Evolutionary conservation across 1,140 invertebrate species (phyloP).

Genomic region (Agraylea sexmaculata): DNA sequence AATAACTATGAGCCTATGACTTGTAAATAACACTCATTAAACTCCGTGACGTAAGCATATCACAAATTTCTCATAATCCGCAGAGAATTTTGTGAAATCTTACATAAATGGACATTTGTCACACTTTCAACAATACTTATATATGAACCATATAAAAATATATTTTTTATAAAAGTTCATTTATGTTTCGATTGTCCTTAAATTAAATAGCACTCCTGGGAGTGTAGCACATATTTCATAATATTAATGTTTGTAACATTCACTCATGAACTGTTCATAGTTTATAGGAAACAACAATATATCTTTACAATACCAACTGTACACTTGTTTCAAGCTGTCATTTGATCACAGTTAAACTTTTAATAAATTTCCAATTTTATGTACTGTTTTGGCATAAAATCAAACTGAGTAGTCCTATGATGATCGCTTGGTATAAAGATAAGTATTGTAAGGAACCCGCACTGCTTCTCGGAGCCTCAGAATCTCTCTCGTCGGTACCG

Average conservation of each 20-base stretch:
- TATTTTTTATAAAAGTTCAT: not conserved
- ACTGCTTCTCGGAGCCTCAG: not conserved
- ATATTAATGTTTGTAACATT: too few relatives aligned
- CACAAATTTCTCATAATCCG: not conserved
- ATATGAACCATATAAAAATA: not conserved
- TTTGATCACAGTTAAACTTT: slow-evolving; percentile 1
- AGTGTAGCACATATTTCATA: too few relatives aligned
- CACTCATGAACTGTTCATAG: too few relatives aligned
- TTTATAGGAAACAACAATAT: not conserved
- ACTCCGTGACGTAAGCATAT: not conserved
- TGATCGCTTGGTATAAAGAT: not conserved
- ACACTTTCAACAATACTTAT: not conserved
- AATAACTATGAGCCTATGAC: slow-evolving; percentile 7
- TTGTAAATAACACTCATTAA: slow-evolving; percentile 6
- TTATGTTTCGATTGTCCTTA: not conserved
- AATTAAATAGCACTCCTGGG: not conserved
- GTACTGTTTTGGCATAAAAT: not conserved
- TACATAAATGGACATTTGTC: not conserved
- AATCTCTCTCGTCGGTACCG: slow-evolving; percentile 7
- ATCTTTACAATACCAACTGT: slow-evolving; percentile 7
- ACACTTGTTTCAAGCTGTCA: too few relatives aligned
- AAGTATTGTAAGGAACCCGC: not conserved
- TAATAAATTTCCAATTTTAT: not conserved
- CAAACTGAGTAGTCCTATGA: not conserved
- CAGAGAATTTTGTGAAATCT: slow-evolving; percentile 1